phyloP scores from a whole-genome alignment of 2,113 vertebrate genomes.

The Calypte anna region DNA sequence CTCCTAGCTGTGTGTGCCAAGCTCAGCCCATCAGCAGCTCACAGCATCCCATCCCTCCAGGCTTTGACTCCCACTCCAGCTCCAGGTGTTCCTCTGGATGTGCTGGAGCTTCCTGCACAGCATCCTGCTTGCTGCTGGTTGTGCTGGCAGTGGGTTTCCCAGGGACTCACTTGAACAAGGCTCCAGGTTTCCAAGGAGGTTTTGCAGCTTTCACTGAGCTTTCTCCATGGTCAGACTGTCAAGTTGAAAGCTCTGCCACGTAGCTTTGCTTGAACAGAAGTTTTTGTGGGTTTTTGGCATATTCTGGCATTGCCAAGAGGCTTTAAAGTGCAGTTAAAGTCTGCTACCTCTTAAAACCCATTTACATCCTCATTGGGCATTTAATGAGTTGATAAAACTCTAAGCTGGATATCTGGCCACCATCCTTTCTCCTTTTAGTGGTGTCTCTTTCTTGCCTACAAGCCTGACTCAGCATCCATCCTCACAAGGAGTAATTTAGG shows the following conservation, averaged over 20 bases:
- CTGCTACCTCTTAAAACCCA: not conserved
- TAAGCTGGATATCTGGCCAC: not conserved
- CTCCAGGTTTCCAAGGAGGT: not conserved
- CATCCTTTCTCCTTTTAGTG: not conserved
- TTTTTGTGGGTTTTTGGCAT: not conserved
- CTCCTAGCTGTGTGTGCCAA: not conserved
- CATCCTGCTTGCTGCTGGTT: not conserved
- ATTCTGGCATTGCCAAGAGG: not conserved
- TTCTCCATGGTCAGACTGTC: not conserved
- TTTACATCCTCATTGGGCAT: not conserved
- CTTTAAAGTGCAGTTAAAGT: not conserved
- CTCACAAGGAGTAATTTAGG: not conserved
- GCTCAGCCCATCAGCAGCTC: not conserved
- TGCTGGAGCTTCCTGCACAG: not conserved
- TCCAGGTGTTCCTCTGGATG: not conserved
- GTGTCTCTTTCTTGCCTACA: not conserved
- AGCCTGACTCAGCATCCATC: not conserved
- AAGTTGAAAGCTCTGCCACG: not conserved
- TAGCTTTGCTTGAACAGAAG: not conserved
- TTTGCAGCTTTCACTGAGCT: not conserved
- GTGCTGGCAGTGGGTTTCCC: not conserved
- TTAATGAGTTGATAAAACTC: not conserved
- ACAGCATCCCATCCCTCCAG: not conserved
- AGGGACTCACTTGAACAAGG: fast-evolving
- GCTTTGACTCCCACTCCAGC: not conserved